Evolutionary conservation across 2,888 invertebrate genomes (phyloP).

Genomic region (Leptodirus hochenwartii): DNA sequence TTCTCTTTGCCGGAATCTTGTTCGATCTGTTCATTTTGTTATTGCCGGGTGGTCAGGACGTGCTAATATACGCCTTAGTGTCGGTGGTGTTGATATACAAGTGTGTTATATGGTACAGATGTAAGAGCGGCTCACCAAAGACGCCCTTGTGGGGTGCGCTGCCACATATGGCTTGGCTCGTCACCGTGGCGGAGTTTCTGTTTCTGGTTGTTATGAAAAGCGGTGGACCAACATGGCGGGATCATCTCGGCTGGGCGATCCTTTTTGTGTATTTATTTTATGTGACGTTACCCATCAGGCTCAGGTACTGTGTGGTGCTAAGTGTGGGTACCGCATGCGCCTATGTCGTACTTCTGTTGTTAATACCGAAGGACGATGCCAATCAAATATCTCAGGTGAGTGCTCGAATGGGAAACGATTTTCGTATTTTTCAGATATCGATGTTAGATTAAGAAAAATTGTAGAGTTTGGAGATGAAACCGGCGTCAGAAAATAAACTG

Average conservation of each 20-base stretch:
- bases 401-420: too few relatives aligned
- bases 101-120: conserved; percentile 24
- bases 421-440: too few relatives aligned
- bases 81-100: conserved; percentile 25
- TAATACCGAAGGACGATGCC: conserved; percentile 33
- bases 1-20: conserved; percentile 44
- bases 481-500: too few relatives aligned
- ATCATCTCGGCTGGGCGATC: conserved; percentile 53
- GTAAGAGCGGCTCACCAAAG: conserved; percentile 19
- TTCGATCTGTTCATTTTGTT: conserved; percentile 43
- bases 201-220: conserved; percentile 40
- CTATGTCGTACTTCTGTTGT: too few relatives aligned
- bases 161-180: conserved; percentile 46
- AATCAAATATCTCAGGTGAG: conserved; percentile 32
- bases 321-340: conserved; percentile 40
- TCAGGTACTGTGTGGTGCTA: conserved; percentile 40
- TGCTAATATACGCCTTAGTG: conserved; percentile 23
- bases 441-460: too few relatives aligned
- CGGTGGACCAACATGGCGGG: conserved; percentile 38
- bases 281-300: conserved; percentile 50
- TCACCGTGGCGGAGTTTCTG: conserved; percentile 41
- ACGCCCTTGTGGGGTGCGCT: conserved; percentile 34
- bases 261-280: conserved; percentile 54
- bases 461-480: too few relatives aligned
- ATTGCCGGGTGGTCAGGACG: conserved; percentile 33